Base-by-base conservation (phyloP, 2,113 vertebrate genomes). In the Coturnix japonica region DNA sequence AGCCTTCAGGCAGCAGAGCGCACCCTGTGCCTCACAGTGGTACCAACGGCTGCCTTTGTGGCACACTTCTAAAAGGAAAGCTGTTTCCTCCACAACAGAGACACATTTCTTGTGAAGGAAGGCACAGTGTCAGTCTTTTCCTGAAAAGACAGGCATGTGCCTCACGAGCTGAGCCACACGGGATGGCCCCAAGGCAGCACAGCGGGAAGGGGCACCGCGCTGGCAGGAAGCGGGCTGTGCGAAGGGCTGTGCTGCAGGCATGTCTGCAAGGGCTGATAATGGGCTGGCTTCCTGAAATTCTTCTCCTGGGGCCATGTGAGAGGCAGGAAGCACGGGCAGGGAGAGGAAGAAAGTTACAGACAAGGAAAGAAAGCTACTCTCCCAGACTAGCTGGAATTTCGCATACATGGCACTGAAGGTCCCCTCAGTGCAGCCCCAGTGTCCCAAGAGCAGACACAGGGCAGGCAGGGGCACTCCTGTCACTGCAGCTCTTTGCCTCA, bases 281-380 rank as follows among this genome's bases (percentile, higher is more conserved):
- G 94, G 73, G 92, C 57, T 73, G 12, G 28, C 91, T 96, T 97
- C 96, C 97, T 96, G 91, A 97, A 97, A 96, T 95, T 87, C 61
- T 86, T 81, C 44, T 72, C 61, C 64, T 79, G 31, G 80, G 53
- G 22, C 61, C 43, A 31, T 93, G 89, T 93, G 92, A 93, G 91
- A 97, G 75, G 94, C 95, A 95, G 96, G 95, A 97, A 97, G 78
- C 21, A n/a, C 16, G 47, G 64, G 73, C 85, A 77, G 82, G 39
- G 83, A 91, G 81, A 90, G 90, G 86, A 81, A 89, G 81, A 94
- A 94, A 95, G 60, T 57, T 70, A 37, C 14, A 66, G 71, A 82
- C 13, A 47, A 76, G 88, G 89, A 60, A 77, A 72, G 54, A 93
- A 85, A 88, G 63, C 37, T 21, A 46, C 18, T 47, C 14, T 5